Conservation (phyloP, 1,140 invertebrate species). For the Bombus pascuorum region DNA sequence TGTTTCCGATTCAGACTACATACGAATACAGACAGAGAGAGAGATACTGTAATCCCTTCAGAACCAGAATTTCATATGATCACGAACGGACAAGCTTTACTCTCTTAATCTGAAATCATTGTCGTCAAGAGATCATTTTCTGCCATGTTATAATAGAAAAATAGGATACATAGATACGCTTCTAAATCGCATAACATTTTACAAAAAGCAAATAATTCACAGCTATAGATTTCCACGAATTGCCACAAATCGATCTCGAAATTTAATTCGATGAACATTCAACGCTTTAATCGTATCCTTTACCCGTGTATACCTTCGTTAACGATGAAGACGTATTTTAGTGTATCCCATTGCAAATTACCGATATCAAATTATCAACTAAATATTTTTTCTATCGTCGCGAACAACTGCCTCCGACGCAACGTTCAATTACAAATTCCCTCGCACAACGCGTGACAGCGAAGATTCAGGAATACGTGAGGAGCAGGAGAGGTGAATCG, state of each 20-base stretch:
- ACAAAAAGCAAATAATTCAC: too few species aligned
- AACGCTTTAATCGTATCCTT: too few species aligned
- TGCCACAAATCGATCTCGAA: too few species aligned
- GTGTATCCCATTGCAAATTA: background rate
- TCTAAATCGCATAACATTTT: too few species aligned
- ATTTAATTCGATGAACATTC: too few species aligned
- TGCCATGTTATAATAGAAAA: background rate
- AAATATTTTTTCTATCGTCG: background rate
- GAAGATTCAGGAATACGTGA: background rate
- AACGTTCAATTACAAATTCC: background rate
- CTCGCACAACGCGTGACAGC: background rate
- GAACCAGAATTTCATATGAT: background rate
- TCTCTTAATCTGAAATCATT: background rate
- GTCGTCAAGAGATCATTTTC: background rate
- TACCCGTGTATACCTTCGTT: too few species aligned
- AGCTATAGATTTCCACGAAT: too few species aligned
- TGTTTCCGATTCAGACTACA: too few species aligned
- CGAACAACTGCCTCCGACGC: background rate
- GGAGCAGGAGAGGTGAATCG: background rate
- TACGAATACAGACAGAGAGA: too few species aligned
- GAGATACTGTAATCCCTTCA: background rate
- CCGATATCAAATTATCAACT: background rate
- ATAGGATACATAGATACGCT: background rate
- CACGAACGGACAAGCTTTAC: background rate
- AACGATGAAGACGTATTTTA: background rate